Evolutionary conservation across 2,113 vertebrate species (phyloP), one percentile per base, ranked within the genome.

Genomic region (Eurystomus gularis): DNA sequence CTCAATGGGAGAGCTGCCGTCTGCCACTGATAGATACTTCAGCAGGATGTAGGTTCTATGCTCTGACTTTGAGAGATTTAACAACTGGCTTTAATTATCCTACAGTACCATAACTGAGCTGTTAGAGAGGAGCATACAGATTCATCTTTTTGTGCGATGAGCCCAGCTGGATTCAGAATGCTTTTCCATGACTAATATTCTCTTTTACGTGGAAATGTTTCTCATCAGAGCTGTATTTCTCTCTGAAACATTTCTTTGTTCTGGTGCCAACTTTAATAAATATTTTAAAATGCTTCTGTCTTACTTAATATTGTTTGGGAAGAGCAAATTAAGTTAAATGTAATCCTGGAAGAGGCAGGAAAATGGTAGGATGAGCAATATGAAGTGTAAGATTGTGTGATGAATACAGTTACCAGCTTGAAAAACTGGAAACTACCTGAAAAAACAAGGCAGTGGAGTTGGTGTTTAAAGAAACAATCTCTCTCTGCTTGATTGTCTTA

Each of bases 51-150:
- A 90, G 33, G 66, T 96, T 28, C 80, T 91, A 13, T 90, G 26
- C 72, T 94, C 86, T 82, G 54, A 73, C 69, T 94, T 66, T 90
- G 84, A 97, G 97, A 92, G 92, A 55, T 95, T 83, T 95, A 90
- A 76, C 93, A 96, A 95, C 77, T 97, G 93, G 65, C 71, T 94
- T 96, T 92, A 96, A 88, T 97, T 96, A 89, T n/a, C 64, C 26
- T 90, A 60, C 64, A 96, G 75, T 90, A 17, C 78, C 88, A 29
- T 92, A 82, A 23, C 92, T 95, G 95, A 90, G 93, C 94, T 95
- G 55, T 93, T 88, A 78, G 52, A 88, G 92, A 86, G 78, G 76
- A 90, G 37, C 82, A 11, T 89, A 87, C 40, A 76, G 91, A 88
- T 96, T 94, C 54, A 65, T 94, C 65, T 96, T 84, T 73, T 93